phyloP scores from a whole-genome alignment of 2,888 invertebrate species.

The Eupeodes latifasciatus region DNA sequence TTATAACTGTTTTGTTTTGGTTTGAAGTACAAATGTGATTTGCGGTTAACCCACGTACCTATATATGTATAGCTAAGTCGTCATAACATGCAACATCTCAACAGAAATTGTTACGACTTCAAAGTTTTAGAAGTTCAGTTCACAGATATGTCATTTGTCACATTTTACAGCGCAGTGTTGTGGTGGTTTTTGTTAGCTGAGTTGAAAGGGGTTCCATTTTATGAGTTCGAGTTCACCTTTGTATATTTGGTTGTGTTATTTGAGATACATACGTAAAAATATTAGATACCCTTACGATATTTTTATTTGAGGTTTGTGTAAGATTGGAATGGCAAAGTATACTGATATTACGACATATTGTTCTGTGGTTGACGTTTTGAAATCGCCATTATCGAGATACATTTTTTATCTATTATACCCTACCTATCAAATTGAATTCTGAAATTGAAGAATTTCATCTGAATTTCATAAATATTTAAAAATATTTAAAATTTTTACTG shows the following conservation, averaged over 20 bases:
- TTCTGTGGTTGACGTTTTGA: constrained; percentile 12
- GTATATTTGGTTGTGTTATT: constrained; percentile 22
- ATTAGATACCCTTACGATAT: constrained; percentile 12
- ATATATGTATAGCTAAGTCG: background rate
- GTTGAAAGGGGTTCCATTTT: constrained; percentile 5
- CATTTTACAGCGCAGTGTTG: constrained; percentile 29
- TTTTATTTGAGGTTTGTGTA: constrained; percentile 17
- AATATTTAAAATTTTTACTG: too few species aligned
- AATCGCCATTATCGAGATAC: background rate
- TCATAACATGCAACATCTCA: constrained; percentile 57
- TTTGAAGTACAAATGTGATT: constrained; percentile 56
- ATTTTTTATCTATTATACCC: background rate
- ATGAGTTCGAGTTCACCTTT: constrained; percentile 46
- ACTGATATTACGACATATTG: constrained; percentile 21
- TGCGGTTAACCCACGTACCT: constrained; percentile 57
- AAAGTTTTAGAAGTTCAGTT: background rate
- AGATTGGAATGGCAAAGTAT: background rate
- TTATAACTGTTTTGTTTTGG: constrained; percentile 11
- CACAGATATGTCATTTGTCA: constrained; percentile 61
- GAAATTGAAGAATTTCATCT: too few species aligned
- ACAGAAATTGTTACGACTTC: constrained; percentile 49
- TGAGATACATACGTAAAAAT: constrained; percentile 16
- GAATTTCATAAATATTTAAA: too few species aligned
- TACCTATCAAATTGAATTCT: too few species aligned
- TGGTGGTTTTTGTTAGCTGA: constrained; percentile 9